Evolutionary conservation across 2,888 invertebrate genomes (phyloP).

Genomic region (Scelioninae gen. 2): DNA sequence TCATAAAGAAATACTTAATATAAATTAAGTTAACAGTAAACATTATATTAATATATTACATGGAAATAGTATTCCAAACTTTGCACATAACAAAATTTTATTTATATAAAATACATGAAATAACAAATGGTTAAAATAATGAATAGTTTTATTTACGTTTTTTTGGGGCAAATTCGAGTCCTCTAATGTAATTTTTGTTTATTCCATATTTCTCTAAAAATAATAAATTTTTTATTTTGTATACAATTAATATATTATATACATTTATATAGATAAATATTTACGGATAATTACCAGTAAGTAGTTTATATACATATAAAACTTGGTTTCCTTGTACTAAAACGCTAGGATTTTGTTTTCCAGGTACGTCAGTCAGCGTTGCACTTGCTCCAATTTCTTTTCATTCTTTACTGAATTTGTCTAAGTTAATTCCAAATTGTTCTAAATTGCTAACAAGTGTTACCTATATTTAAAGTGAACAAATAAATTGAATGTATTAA

Average conservation of each 20-base stretch:
- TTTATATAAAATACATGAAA: too few species aligned
- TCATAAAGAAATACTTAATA: too few species aligned
- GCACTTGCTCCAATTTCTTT: conserved; percentile 94
- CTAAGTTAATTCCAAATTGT: conserved; percentile 87
- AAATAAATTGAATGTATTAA: too few species aligned
- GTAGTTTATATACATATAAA: conserved; percentile 77
- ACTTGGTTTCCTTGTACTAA: conserved; percentile 95
- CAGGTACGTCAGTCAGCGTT: conserved; percentile 84
- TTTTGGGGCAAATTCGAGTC: conserved; percentile 85
- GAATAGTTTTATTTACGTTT: conserved; percentile 79
- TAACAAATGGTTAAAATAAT: too few species aligned
- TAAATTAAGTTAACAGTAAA: too few species aligned
- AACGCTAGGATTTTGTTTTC: conserved; percentile 85
- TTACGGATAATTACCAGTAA: conserved; percentile 75
- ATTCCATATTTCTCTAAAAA: conserved; percentile 84
- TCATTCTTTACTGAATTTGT: conserved; percentile 87
- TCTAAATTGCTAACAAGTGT: conserved; percentile 94
- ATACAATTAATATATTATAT: too few species aligned
- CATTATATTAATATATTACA: too few species aligned
- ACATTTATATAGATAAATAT: too few species aligned
- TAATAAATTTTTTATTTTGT: too few species aligned
- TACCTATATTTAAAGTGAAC: too few species aligned
- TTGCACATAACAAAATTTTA: too few species aligned
- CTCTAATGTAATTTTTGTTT: conserved; percentile 84
- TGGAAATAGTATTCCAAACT: too few species aligned